Conservation (phyloP, 2,888 invertebrate species). For the Lingula anatina region DNA sequence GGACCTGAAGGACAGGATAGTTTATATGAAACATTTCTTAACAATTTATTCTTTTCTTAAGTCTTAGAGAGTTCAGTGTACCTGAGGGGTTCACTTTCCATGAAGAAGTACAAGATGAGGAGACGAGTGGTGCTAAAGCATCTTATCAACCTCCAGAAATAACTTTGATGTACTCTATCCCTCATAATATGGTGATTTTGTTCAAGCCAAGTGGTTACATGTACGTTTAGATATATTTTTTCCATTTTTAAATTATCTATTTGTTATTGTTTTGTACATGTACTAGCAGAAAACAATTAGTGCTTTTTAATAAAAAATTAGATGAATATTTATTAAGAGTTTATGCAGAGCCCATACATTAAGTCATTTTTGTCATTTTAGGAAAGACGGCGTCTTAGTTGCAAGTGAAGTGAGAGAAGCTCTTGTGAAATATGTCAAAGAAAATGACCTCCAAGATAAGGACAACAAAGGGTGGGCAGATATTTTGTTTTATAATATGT, state of each 20-base stretch:
- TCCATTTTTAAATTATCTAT: too few relatives aligned
- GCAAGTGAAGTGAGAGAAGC: slow-evolving; percentile 63
- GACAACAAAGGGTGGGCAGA: slow-evolving; percentile 18
- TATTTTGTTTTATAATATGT: too few relatives aligned
- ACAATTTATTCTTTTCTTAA: slow-evolving; percentile 1
- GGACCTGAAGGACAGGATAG: too few relatives aligned
- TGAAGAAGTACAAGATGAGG: slow-evolving; percentile 9
- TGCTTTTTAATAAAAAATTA: too few relatives aligned
- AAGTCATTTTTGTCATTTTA: slow-evolving; percentile 12
- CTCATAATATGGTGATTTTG: slow-evolving; percentile 63
- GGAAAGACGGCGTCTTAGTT: slow-evolving; percentile 63
- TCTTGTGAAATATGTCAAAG: slow-evolving; percentile 69
- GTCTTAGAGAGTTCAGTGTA: slow-evolving; percentile 8
- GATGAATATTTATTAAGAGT: too few relatives aligned
- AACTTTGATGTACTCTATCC: slow-evolving; percentile 66
- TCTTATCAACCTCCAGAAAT: slow-evolving; percentile 57
- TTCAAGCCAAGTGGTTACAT: slow-evolving; percentile 60
- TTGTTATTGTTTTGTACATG: too few relatives aligned
- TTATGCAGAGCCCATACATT: too few relatives aligned
- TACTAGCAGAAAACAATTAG: too few relatives aligned
- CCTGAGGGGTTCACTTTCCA: slow-evolving; percentile 1
- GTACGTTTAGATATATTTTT: slow-evolving; percentile 47
- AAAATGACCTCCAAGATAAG: slow-evolving; percentile 58
- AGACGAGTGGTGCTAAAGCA: slow-evolving; percentile 1
- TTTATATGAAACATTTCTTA: too few relatives aligned